Evolutionary conservation across 2,113 vertebrate species (phyloP).

Genomic region (Chaenogobius annularis): DNA sequence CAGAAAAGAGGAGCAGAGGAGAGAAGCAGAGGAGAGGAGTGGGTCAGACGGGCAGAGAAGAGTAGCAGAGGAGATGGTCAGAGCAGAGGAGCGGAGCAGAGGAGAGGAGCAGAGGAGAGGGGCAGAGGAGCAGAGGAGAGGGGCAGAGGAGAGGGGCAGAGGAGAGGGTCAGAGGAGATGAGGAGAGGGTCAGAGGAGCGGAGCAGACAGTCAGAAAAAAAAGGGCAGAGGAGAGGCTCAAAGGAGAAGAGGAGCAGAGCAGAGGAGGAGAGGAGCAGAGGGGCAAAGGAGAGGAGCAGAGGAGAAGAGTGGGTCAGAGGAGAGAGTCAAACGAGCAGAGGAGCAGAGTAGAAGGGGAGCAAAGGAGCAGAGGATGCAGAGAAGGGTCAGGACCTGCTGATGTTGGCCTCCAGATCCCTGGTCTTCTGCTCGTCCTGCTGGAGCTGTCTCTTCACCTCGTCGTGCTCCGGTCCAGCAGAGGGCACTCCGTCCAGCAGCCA

Average conservation of each 20-base stretch:
- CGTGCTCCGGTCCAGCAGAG: constrained; percentile 79
- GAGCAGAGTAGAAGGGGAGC: background rate
- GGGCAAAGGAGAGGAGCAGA: background rate
- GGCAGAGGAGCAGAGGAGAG: no score
- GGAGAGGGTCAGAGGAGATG: no score
- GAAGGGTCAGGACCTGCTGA: constrained; percentile 78
- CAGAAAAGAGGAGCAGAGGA: no score
- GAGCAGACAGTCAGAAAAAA: no score
- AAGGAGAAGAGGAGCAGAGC: no score
- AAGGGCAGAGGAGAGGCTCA: no score
- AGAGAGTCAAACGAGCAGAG: no score
- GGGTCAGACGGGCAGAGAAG: background rate
- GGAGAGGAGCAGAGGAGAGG: no score
- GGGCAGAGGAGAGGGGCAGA: no score
- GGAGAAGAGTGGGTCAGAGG: constrained; percentile 8
- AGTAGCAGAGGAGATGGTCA: background rate
- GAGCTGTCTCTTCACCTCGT: constrained; percentile 83
- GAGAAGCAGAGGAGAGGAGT: no score
- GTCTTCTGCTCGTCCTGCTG: constrained; percentile 85
- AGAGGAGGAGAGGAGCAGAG: background rate
- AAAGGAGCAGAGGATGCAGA: background rate
- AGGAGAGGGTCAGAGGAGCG: no score
- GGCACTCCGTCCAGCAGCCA: constrained; percentile 93
- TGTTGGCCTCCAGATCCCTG: constrained; percentile 83
- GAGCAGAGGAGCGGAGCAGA: no score